Evolutionary conservation across 2,797 vertebrate genomes (phyloP), one percentile per base, ranked within the genome.

Genomic region (Perodicticus potto): DNA sequence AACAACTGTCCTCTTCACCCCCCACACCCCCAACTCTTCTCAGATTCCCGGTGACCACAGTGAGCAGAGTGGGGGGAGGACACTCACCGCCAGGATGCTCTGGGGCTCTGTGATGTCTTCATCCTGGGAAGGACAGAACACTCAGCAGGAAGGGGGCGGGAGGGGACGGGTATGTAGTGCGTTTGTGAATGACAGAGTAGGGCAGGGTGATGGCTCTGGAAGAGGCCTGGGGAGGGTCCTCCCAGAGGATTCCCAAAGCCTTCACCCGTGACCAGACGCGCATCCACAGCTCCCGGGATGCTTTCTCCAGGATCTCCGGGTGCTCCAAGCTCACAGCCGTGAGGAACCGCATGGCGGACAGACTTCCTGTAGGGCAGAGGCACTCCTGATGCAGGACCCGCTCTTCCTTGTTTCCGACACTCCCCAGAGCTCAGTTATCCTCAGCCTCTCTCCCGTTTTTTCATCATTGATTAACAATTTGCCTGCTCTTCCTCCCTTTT

Each of bases 281-380:
- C 94, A 97, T 98, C 99, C 99, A 99, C 65, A 99, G 98, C 97
- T 99, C 99, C 88, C 99, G 98, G n/a, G 99, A 99, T 88, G 99
- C 98, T 49, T 97, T 96, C 98, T 99, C 99, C 97, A 99, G 43
- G 95, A 98, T 96, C 93, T 67, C 94, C 10, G 97, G 98, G 92
- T 96, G 97, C 92, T 91, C 95, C 98, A 98, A 98, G 95, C 95
- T 98, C 57, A 99, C 92, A 0, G 99, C 99, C 0, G 99, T 98
- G 97, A 99, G 96, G 94, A 99, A 99, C 40, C 99, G 98, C 99
- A 99, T 99, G 4, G 99, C 99, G 2, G 95, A 13, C 90, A 99
- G 91, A 37, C 96, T 98, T 78, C 98, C 99, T 99, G 88, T 23
- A 80, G 34, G 69, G 27, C 10, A 87, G 9, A 96, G 34, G 32